These are phyloP conservation scores for Aelia acuminata DNA, from an alignment of 2,888 invertebrate genomes.

Conservation along the genomic window DNA sequence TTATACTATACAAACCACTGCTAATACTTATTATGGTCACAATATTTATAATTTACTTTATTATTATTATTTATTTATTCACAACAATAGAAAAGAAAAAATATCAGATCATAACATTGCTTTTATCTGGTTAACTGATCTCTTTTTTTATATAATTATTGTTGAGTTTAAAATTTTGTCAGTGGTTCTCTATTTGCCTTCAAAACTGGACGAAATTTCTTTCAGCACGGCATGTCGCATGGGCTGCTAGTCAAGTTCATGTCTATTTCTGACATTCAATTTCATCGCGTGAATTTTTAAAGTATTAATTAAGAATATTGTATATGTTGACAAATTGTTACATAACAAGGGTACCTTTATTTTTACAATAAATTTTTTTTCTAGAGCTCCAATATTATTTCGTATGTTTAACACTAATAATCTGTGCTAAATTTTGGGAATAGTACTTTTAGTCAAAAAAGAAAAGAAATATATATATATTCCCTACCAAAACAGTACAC, in stretches of 20 bases:
- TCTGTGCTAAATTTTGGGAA: not conserved
- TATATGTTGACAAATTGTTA: not conserved
- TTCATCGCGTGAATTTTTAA: not conserved
- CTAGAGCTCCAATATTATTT: not conserved
- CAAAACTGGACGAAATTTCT: not conserved
- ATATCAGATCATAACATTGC: no score
- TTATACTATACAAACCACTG: no score
- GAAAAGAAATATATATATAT: no score
- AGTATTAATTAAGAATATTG: not conserved
- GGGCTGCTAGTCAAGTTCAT: not conserved
- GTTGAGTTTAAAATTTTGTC: not conserved
- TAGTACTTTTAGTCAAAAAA: not conserved
- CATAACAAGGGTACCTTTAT: not conserved
- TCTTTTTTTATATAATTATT: no score
- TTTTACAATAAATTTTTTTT: no score
- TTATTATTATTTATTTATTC: no score
- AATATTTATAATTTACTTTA: no score
- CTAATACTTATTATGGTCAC: no score
- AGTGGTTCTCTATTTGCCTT: not conserved
- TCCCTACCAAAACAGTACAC: no score
- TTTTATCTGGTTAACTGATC: no score
- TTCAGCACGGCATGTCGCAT: not conserved
- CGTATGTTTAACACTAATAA: not conserved
- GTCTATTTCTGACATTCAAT: constrained; percentile 5
- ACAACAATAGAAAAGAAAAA: no score